Evolutionary conservation across 2,888 invertebrate genomes (phyloP).

Genomic region (Brenthis hecate): DNA sequence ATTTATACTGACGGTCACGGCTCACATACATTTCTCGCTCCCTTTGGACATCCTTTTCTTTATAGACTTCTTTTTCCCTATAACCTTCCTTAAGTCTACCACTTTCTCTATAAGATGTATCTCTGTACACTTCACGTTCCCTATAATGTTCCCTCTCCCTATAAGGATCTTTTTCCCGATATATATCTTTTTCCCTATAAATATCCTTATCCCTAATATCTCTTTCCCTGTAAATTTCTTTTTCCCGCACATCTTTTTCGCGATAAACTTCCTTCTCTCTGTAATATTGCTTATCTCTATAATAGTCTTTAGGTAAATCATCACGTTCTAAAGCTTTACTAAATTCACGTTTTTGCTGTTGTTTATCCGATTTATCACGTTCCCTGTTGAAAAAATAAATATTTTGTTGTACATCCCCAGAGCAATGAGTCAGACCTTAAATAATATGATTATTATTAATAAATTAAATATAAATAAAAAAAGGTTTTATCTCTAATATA

Average conservation of each 20-base stretch:
- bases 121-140: constrained; percentile 64
- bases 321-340: constrained; percentile 68
- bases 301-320: constrained; percentile 74
- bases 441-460: constrained; percentile 53
- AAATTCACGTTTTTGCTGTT: constrained; percentile 59
- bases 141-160: constrained; percentile 72
- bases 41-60: constrained; percentile 66
- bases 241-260: constrained; percentile 54
- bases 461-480: constrained; percentile 30
- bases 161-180: constrained; percentile 69
- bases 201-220: constrained; percentile 66
- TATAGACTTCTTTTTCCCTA: constrained; percentile 59
- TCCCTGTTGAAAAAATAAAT: constrained; percentile 69
- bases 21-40: constrained; percentile 59
- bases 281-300: constrained; percentile 74
- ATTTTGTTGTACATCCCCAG: constrained; percentile 60
- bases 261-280: constrained; percentile 61
- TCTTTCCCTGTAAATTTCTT: constrained; percentile 64
- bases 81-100: constrained; percentile 59
- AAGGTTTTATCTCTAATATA: constrained; percentile 7
- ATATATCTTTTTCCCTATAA: constrained; percentile 62
- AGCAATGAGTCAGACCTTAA: constrained; percentile 60
- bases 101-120: constrained; percentile 58
- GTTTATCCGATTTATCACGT: constrained; percentile 73
- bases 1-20: constrained; percentile 69